These are phyloP conservation scores for Gryon sp. DNA, from an alignment of 1,140 invertebrate species.

Conservation along the genomic window DNA sequence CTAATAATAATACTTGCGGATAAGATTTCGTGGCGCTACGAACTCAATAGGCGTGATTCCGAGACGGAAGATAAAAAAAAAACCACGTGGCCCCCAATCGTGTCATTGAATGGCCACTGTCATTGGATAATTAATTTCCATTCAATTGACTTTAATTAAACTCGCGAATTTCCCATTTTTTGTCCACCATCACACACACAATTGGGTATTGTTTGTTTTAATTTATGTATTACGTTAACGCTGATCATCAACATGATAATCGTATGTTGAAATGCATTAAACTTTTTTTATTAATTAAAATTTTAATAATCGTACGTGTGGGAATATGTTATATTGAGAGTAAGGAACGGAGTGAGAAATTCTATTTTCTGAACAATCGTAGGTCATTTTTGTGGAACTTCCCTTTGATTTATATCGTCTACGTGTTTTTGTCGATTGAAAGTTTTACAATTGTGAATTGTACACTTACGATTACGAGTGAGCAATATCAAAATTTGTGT, in stretches of 20 bases:
- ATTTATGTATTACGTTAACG: constrained; percentile 6
- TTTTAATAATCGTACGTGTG: constrained; percentile 21
- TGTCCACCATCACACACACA: too few relatives aligned
- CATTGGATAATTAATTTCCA: constrained; percentile 22
- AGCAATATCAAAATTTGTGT: constrained; percentile 30
- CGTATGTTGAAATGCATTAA: constrained; percentile 15
- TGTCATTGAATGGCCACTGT: constrained; percentile 15
- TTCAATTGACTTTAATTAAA: constrained; percentile 25
- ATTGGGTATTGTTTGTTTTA: constrained; percentile 36
- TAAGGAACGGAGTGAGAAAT: not conserved
- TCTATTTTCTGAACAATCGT: not conserved
- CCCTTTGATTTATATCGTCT: not conserved
- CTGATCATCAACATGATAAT: constrained; percentile 21
- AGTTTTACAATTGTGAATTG: not conserved
- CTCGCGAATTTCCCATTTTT: not conserved
- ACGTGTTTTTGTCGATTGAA: not conserved
- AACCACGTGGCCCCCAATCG: not conserved
- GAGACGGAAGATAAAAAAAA: not conserved
- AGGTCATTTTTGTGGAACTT: not conserved
- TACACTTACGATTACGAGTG: constrained; percentile 26
- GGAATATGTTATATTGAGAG: not conserved
- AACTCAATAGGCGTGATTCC: constrained; percentile 6
- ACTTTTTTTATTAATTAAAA: constrained; percentile 34
- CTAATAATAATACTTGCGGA: constrained; percentile 28
- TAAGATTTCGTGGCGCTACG: constrained; percentile 12